Evolutionary conservation across 2,888 invertebrate species (phyloP).

Genomic region (Pantelozetes paolii): DNA sequence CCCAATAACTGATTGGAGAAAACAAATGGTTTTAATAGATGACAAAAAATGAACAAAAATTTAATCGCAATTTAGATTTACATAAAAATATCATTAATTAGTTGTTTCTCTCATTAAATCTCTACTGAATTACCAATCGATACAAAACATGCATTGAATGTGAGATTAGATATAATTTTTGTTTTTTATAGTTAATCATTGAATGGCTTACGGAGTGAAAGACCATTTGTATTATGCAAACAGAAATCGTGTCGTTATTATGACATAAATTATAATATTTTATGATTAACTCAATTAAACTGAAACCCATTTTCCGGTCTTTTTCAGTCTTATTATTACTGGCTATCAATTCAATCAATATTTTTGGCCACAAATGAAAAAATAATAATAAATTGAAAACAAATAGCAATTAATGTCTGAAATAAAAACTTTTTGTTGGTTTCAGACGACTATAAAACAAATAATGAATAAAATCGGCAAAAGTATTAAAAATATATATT

Average conservation of each 20-base stretch:
- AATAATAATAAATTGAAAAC: too few species aligned
- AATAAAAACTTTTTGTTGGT: too few species aligned
- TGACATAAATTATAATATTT: neutral
- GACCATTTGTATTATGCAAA: conserved; percentile 15
- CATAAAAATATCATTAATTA: conserved; percentile 1
- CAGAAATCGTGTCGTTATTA: neutral
- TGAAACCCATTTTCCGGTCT: neutral
- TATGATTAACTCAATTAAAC: neutral
- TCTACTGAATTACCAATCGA: conserved; percentile 1
- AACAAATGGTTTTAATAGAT: neutral
- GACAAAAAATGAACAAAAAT: neutral
- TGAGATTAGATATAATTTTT: neutral
- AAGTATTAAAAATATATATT: too few species aligned
- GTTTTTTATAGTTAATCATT: neutral
- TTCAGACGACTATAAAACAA: too few species aligned
- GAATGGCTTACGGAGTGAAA: neutral
- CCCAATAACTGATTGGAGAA: conserved; percentile 64
- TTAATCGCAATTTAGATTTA: neutral
- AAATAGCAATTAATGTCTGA: too few species aligned
- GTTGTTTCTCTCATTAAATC: neutral
- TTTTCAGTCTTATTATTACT: too few species aligned
- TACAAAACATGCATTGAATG: neutral
- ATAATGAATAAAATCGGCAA: too few species aligned
- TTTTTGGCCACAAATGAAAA: too few species aligned
- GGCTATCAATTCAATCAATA: too few species aligned